A percentile compares a stretch with the other conserved stretches of the same genome.
These are phyloP conservation scores for Melanostoma scalare DNA, from an alignment of 2,888 invertebrate genomes.

Conservation along the genomic window DNA sequence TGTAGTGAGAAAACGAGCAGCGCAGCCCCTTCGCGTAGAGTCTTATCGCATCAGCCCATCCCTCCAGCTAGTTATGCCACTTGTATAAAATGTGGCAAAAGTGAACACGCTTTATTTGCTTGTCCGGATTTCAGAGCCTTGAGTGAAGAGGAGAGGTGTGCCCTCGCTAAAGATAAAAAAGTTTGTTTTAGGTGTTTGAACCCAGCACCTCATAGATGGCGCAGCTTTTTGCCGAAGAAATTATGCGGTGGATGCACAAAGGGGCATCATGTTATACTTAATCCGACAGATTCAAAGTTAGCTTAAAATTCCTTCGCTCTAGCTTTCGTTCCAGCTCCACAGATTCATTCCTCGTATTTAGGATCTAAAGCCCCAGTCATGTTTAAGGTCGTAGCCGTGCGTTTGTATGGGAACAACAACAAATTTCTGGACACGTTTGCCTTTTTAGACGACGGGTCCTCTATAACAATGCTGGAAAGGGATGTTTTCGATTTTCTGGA, in stretches of 20 bases:
- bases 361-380: constrained; percentile 6
- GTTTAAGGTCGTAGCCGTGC: constrained; percentile 24
- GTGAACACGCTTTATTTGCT: constrained; percentile 4
- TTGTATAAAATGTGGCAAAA: constrained; percentile 4
- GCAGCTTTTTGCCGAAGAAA: neutral
- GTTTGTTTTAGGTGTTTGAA: constrained; percentile 25
- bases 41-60: constrained; percentile 4
- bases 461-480: constrained; percentile 13
- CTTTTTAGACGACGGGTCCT: constrained; percentile 26
- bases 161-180: neutral
- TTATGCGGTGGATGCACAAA: neutral
- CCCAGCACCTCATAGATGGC: constrained; percentile 11
- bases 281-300: neutral
- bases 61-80: neutral
- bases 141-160: neutral
- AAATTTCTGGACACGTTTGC: constrained; percentile 10
- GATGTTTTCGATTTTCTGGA: too few relatives aligned
- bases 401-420: constrained; percentile 16
- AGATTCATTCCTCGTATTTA: constrained; percentile 14
- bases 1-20: neutral
- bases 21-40: neutral
- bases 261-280: constrained; percentile 14
- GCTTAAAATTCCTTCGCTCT: neutral
- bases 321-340: constrained; percentile 3
- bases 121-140: constrained; percentile 14